Conservation (phyloP, 2,888 invertebrate genomes). For the Nasonia oneida region DNA sequence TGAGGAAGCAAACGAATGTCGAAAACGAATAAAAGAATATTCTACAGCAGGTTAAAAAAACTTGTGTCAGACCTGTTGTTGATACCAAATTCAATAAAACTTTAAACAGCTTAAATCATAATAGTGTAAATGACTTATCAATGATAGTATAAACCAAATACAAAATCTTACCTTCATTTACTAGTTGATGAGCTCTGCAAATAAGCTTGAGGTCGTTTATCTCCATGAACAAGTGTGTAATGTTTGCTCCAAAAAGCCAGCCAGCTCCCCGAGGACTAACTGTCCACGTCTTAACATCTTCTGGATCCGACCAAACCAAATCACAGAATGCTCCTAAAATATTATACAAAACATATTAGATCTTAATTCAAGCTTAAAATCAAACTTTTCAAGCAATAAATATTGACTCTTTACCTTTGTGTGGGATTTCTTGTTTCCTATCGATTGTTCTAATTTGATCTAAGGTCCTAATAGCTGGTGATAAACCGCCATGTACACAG, state of each 20-base stretch:
- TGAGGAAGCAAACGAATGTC: not conserved
- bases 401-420: constrained; percentile 84
- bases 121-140: not conserved
- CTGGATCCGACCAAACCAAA: constrained; percentile 99
- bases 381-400: constrained; percentile 17
- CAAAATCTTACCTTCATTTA: constrained; percentile 93
- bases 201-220: constrained; percentile 96
- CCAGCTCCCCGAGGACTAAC: constrained; percentile 98
- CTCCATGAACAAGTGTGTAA: constrained; percentile 96
- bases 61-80: not conserved
- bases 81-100: not conserved
- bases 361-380: not conserved
- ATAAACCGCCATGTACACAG: constrained; percentile 98
- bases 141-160: not conserved
- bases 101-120: not conserved
- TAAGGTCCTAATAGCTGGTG: constrained; percentile 96
- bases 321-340: constrained; percentile 93
- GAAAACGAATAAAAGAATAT: no score
- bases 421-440: constrained; percentile 98
- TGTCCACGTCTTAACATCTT: constrained; percentile 96
- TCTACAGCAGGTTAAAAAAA: no score
- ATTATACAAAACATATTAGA: constrained; percentile 19
- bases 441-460: constrained; percentile 98
- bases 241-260: constrained; percentile 97
- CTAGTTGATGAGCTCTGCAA: constrained; percentile 99